Percentiles rank a stretch among this genome's conserved stretches.
phyloP scores from a whole-genome alignment of 2,797 vertebrate species.

The Micrastur ruficollis region DNA sequence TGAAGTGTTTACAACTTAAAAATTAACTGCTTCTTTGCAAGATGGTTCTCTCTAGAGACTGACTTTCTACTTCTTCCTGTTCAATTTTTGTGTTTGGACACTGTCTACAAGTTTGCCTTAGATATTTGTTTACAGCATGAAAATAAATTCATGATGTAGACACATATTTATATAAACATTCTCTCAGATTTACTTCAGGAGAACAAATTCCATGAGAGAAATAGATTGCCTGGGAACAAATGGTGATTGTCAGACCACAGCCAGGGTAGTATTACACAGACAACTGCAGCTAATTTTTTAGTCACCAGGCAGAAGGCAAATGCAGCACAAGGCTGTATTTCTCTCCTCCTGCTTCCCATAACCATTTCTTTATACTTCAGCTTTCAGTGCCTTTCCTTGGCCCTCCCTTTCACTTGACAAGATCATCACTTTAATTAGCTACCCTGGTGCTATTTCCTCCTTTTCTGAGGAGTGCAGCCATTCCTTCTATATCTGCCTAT shows the following conservation, averaged over 20 bases:
- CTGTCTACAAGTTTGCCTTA: not conserved
- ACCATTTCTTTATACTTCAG: not conserved
- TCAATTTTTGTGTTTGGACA: not conserved
- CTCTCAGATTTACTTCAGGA: not conserved
- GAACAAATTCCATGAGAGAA: not conserved
- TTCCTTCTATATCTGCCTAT: not conserved
- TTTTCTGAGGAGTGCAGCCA: not conserved
- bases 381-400: not conserved
- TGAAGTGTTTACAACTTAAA: not conserved
- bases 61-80: not conserved
- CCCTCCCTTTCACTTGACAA: not conserved
- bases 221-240: not conserved
- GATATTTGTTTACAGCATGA: not conserved
- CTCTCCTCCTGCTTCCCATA: not conserved
- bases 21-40: not conserved
- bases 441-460: not conserved
- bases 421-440: not conserved
- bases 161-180: not conserved
- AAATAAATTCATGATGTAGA: not conserved
- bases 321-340: not conserved
- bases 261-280: not conserved
- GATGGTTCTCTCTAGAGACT: not conserved
- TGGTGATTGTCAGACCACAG: not conserved
- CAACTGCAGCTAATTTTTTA: not conserved
- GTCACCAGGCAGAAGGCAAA: not conserved